A percentile compares a stretch with the other conserved stretches of the same genome.
These are phyloP conservation scores for Amphipyra tragopoginis DNA, from an alignment of 2,888 invertebrate genomes.

Conservation along the genomic window DNA sequence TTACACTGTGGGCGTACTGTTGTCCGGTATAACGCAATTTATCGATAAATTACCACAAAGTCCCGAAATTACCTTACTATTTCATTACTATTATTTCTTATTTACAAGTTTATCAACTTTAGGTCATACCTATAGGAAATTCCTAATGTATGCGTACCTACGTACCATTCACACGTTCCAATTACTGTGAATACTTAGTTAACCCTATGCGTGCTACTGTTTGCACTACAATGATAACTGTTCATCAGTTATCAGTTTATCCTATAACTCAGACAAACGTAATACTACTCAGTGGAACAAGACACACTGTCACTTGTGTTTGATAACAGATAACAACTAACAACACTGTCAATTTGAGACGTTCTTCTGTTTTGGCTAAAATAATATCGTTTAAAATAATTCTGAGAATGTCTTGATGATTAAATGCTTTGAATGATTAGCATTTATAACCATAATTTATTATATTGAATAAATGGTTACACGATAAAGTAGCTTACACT, in stretches of 20 bases:
- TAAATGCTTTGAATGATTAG: background rate
- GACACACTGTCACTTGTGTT: constrained; percentile 19
- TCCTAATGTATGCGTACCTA: background rate
- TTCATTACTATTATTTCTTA: too few species aligned
- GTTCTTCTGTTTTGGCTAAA: background rate
- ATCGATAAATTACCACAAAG: too few species aligned
- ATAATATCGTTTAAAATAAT: background rate
- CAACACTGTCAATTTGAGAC: background rate
- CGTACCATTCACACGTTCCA: background rate
- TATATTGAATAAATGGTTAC: background rate
- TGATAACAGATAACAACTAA: constrained; percentile 8
- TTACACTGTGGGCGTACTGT: too few species aligned
- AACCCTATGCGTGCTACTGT: constrained; percentile 9
- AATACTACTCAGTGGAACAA: constrained; percentile 3
- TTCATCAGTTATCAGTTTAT: constrained; percentile 7
- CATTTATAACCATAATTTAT: constrained; percentile 6
- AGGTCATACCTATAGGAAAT: background rate
- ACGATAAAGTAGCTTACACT: background rate
- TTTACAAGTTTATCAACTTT: too few species aligned
- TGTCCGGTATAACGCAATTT: too few species aligned
- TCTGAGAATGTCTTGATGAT: background rate
- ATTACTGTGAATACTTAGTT: background rate
- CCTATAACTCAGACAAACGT: background rate
- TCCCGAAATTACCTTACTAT: too few species aligned
- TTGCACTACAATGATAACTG: constrained; percentile 6